phyloP scores from a whole-genome alignment of 2,888 invertebrate species.

The Bursaphelenchus okinawaensis region DNA sequence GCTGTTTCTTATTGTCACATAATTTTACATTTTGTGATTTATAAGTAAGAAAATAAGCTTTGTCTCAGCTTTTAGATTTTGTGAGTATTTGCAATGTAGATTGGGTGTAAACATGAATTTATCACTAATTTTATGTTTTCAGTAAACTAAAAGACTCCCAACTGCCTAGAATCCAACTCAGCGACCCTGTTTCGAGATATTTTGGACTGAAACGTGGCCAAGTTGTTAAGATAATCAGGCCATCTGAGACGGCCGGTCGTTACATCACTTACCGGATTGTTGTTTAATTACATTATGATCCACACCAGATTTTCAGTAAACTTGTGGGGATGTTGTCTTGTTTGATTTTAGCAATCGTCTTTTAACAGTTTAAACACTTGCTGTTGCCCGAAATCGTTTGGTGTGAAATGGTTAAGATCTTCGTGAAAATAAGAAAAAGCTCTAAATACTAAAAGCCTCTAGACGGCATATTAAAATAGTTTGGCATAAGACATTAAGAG shows the following conservation, averaged over 20 bases:
- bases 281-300: too few relatives aligned
- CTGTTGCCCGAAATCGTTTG: too few relatives aligned
- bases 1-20: constrained; percentile 3
- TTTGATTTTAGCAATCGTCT: too few relatives aligned
- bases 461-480: too few relatives aligned
- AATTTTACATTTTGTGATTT: neutral
- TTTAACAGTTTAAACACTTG: too few relatives aligned
- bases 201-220: constrained; percentile 97
- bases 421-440: too few relatives aligned
- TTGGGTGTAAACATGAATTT: too few relatives aligned
- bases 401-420: too few relatives aligned
- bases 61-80: neutral
- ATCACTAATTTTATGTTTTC: constrained; percentile 20
- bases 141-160: constrained; percentile 94
- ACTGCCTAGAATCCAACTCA: constrained; percentile 95
- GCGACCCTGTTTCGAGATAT: constrained; percentile 95
- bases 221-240: constrained; percentile 86
- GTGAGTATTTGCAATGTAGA: neutral
- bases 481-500: too few relatives aligned
- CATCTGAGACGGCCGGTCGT: constrained; percentile 94
- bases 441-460: too few relatives aligned
- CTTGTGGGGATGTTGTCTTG: too few relatives aligned
- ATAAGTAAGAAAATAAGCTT: constrained; percentile 8
- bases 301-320: too few relatives aligned
- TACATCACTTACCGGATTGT: constrained; percentile 84